These are phyloP conservation scores for Poecilobothrus nobilitatus DNA, from an alignment of 2,888 invertebrate species.

Conservation along the genomic window DNA sequence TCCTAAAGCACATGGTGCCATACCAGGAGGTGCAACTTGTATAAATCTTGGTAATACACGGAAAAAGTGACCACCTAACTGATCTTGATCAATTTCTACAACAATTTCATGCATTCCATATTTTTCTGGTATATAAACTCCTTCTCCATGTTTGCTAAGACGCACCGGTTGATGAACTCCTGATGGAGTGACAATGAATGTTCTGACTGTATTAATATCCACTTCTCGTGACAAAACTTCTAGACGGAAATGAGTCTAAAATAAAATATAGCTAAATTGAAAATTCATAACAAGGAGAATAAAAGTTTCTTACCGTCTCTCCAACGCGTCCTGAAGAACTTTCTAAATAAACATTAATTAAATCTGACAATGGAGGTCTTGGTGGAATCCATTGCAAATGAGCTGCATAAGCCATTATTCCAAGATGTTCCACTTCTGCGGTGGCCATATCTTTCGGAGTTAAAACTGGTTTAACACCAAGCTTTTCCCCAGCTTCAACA, in stretches of 20 bases:
- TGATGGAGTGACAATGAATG: slow-evolving; percentile 69
- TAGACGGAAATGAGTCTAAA: slow-evolving; percentile 68
- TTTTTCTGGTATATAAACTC: slow-evolving; percentile 78
- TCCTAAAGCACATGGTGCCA: slow-evolving; percentile 91
- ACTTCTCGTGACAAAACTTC: slow-evolving; percentile 62
- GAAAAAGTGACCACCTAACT: slow-evolving; percentile 62
- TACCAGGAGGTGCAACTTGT: slow-evolving; percentile 81
- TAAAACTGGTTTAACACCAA: slow-evolving; percentile 79
- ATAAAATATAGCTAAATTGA: neutral
- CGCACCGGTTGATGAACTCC: slow-evolving; percentile 57
- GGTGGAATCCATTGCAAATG: slow-evolving; percentile 84
- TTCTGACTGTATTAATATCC: slow-evolving; percentile 61
- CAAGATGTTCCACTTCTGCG: slow-evolving; percentile 89
- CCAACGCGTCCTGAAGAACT: slow-evolving; percentile 79
- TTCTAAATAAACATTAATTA: slow-evolving; percentile 69
- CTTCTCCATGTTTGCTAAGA: slow-evolving; percentile 64
- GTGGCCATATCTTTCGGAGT: slow-evolving; percentile 92
- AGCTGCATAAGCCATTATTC: slow-evolving; percentile 95
- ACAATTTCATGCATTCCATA: slow-evolving; percentile 86
- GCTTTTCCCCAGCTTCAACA: slow-evolving; percentile 58
- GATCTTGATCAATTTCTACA: slow-evolving; percentile 55
- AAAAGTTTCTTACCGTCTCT: slow-evolving; percentile 65
- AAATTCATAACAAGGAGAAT: neutral
- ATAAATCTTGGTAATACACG: slow-evolving; percentile 78
- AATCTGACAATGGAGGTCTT: slow-evolving; percentile 71